A percentile compares a stretch with the other conserved stretches of the same genome.
Conservation (phyloP, 2,888 invertebrate genomes). For the Drosophila acutilabella region DNA sequence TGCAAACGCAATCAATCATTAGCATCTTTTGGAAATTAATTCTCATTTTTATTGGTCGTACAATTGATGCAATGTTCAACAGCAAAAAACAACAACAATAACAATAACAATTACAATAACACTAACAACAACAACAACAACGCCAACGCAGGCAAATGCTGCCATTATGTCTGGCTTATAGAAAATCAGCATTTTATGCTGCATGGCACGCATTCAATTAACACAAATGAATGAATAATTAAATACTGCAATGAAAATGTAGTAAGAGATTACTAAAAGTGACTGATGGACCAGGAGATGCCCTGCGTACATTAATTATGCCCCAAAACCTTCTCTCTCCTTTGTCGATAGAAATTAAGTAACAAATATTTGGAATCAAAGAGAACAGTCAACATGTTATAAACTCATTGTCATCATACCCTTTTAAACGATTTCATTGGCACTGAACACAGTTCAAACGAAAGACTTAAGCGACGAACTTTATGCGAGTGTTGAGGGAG, state of each 20-base stretch:
- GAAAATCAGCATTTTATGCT: conserved; percentile 57
- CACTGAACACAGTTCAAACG: conserved; percentile 39
- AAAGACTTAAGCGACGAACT: conserved; percentile 76
- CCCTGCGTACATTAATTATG: conserved; percentile 1
- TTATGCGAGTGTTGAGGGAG: conserved; percentile 63
- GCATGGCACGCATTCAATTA: conserved; percentile 77
- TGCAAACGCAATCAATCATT: conserved; percentile 77
- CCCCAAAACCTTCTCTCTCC: no score
- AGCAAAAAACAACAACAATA: conserved; percentile 14
- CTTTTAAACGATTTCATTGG: neutral
- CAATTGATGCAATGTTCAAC: conserved; percentile 44
- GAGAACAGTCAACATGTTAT: neutral
- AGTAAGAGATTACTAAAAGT: neutral
- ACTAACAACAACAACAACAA: conserved; percentile 26
- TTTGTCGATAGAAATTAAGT: no score
- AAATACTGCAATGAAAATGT: conserved; percentile 37
- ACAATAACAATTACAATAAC: neutral
- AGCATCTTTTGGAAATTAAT: conserved; percentile 75
- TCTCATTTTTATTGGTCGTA: conserved; percentile 61
- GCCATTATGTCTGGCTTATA: conserved; percentile 76
- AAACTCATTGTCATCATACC: conserved; percentile 13
- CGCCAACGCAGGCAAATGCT: conserved; percentile 70
- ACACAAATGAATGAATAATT: conserved; percentile 76
- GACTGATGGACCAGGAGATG: conserved; percentile 5
- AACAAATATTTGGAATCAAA: no score